Conservation (phyloP, 2,113 vertebrate species). For the Heterotis niloticus region DNA sequence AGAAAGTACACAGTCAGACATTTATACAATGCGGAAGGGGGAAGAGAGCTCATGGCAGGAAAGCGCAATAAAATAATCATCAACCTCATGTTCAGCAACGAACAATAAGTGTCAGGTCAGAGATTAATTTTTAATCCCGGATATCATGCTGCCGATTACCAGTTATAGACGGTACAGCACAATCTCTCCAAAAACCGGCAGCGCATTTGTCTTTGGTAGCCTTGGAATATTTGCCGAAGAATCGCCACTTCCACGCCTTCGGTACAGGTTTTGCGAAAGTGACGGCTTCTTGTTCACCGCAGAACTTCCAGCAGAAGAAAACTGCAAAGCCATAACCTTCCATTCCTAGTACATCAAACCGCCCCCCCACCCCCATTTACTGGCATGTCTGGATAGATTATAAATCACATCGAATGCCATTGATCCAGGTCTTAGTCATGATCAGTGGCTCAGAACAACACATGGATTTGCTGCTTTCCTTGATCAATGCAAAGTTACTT, state of each 20-base stretch:
- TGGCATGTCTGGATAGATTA: slow-evolving; percentile 57
- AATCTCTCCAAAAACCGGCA: no score
- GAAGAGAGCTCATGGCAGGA: slow-evolving; percentile 32
- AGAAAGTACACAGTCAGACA: slow-evolving; percentile 54
- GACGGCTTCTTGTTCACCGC: slow-evolving; percentile 35
- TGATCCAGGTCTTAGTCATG: slow-evolving; percentile 60
- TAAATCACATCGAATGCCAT: slow-evolving; percentile 66
- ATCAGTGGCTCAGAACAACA: slow-evolving; percentile 66
- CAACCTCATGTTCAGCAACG: slow-evolving; percentile 40
- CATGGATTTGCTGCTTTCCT: slow-evolving; percentile 68
- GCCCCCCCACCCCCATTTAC: slow-evolving; percentile 61
- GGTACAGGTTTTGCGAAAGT: slow-evolving; percentile 44
- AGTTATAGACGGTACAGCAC: no score
- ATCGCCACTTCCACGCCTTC: slow-evolving; percentile 24
- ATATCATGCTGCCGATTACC: neutral
- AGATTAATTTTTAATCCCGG: neutral
- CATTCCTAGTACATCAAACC: slow-evolving; percentile 56
- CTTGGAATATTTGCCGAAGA: slow-evolving; percentile 39
- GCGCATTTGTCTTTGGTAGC: slow-evolving; percentile 46
- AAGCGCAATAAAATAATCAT: slow-evolving; percentile 39
- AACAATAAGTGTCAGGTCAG: neutral
- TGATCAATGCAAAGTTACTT: slow-evolving; percentile 69
- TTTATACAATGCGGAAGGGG: slow-evolving; percentile 32
- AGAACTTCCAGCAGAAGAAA: slow-evolving; percentile 50
- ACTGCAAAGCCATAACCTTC: slow-evolving; percentile 53